Base-by-base conservation (phyloP, 2,888 invertebrate species). In the Epirrhoe tristata region DNA sequence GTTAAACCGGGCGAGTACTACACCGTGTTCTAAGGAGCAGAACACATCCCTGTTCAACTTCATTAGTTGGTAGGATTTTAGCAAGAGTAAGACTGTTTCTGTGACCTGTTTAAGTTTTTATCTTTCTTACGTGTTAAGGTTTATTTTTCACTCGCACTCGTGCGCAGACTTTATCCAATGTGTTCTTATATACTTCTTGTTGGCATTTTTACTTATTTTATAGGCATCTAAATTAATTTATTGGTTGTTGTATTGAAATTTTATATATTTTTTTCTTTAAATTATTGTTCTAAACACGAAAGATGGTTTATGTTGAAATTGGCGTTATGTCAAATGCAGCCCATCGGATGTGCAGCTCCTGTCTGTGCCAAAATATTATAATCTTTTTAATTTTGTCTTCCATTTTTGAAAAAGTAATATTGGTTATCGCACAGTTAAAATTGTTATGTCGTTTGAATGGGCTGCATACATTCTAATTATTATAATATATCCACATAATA, bases 1-100 rank as follows among this genome's bases (percentile, higher is more conserved):
- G 86, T 86, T 86, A 82, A 79, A 71, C 78, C 75, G 84, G 88
- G 90, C 83, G 78, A 84, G 83, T 74, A 89, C 77, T 84, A 89
- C 89, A 91, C 84, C 88, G 92, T 92, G 93, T 93, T 91, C 92
- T 90, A 89, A 83, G 90, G 89, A 88, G 93, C 91, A 90, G 90
- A 83, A 93, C 93, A 91, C 93, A 93, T 93, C 93, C 93, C 93
- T 93, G 93, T 90, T 84, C 73, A 85, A 89, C 90, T 90, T 87
- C 87, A 86, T 86, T 93, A 93, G 91, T 90, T 93, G 0, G n/a
- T 59, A 93, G 91, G 91, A 89, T 84, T 86, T 91, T 93, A 93
- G 93, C 91, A 92, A 91, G 91, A 79, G 87, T 93, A 94, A 94
- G 94, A 94, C 94, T 94, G 93, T 94, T 89, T 92, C 92, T 91